A percentile compares a stretch with the other conserved stretches of the same genome.
These are phyloP conservation scores for Ganaspis brasiliensis DNA, from an alignment of 2,888 invertebrate genomes.

Conservation along the genomic window DNA sequence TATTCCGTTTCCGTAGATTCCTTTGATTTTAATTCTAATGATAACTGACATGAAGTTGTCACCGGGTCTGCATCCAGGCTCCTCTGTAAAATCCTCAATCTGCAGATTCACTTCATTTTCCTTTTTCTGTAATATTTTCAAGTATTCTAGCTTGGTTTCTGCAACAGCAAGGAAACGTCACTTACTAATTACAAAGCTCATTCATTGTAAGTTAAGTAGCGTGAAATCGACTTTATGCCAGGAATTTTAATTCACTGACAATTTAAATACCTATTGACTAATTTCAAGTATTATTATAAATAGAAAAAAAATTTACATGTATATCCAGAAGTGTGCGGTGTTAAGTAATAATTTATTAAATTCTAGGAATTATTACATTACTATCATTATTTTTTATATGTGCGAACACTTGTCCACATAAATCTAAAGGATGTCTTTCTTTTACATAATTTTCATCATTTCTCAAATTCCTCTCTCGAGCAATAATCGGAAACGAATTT, in stretches of 20 bases:
- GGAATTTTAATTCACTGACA: conserved; percentile 12
- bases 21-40: conserved; percentile 63
- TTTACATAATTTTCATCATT: no score
- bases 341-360: not conserved
- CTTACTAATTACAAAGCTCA: conserved; percentile 26
- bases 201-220: conserved; percentile 22
- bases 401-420: no score
- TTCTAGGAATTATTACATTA: no score
- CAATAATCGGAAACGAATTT: no score
- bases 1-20: conserved; percentile 61
- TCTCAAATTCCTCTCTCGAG: no score
- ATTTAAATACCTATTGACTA: conserved; percentile 11
- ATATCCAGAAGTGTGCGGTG: not conserved
- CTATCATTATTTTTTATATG: no score
- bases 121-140: conserved; percentile 60
- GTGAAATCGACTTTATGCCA: conserved; percentile 30
- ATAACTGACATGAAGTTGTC: conserved; percentile 71
- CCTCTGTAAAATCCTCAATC: conserved; percentile 62
- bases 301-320: not conserved
- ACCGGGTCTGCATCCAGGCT: conserved; percentile 64
- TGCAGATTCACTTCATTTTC: conserved; percentile 64
- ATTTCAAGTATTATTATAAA: not conserved
- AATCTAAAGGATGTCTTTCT: no score
- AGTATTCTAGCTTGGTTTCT: conserved; percentile 61
- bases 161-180: conserved; percentile 26